Evolutionary conservation across 2,888 invertebrate species (phyloP).

Genomic region (Orthosia gracilis): DNA sequence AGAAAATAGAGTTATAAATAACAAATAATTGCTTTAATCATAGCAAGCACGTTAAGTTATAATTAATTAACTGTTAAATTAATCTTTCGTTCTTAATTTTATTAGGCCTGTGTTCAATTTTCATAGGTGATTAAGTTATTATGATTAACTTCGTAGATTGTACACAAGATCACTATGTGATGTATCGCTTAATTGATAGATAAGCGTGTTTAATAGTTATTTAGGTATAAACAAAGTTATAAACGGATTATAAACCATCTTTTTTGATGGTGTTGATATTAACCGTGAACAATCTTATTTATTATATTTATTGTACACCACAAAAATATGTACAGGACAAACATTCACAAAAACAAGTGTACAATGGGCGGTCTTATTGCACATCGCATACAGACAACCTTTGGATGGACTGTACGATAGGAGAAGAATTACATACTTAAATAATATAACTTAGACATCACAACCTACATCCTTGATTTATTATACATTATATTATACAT

Average conservation of each 20-base stretch:
- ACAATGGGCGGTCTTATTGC: too few relatives aligned
- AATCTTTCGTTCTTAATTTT: not conserved
- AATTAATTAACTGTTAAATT: not conserved
- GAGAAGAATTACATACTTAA: too few relatives aligned
- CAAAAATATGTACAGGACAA: too few relatives aligned
- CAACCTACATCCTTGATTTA: too few relatives aligned
- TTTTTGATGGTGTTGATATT: not conserved
- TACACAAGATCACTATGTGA: not conserved
- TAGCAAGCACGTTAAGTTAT: slow-evolving; percentile 8
- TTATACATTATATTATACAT: too few relatives aligned
- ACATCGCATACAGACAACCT: too few relatives aligned
- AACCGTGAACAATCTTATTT: not conserved
- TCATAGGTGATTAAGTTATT: not conserved
- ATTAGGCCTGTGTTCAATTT: too few relatives aligned
- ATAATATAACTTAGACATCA: too few relatives aligned
- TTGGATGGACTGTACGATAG: too few relatives aligned
- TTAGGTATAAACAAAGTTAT: not conserved
- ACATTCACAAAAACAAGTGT: too few relatives aligned
- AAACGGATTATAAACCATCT: not conserved
- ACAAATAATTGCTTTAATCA: not conserved
- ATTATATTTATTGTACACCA: too few relatives aligned
- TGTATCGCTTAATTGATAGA: not conserved
- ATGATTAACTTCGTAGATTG: too few relatives aligned
- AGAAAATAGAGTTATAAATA: slow-evolving; percentile 26
- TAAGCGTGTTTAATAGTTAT: not conserved